A percentile compares a stretch with the other conserved stretches of the same genome.
Conservation (phyloP, 2,113 vertebrate species). For the Panthera leo region DNA sequence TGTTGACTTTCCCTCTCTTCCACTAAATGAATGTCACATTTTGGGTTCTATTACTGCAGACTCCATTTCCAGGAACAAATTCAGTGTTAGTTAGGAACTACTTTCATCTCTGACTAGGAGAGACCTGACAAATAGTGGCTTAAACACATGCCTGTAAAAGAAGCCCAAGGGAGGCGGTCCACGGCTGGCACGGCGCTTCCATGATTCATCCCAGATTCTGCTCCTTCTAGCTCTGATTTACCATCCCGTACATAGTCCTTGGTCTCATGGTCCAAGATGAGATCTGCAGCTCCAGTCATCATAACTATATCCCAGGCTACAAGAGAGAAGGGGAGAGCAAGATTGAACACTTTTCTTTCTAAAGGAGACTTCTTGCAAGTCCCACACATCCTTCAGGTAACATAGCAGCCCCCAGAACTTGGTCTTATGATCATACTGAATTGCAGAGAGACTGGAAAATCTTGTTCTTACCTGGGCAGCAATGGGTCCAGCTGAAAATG, state of each 20-base stretch:
- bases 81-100: neutral
- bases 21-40: neutral
- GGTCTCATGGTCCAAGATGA: neutral
- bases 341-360: neutral
- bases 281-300: neutral
- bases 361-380: neutral
- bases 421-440: neutral
- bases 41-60: neutral
- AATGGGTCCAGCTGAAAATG: neutral
- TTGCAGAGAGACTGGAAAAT: neutral
- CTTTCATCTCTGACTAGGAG: neutral
- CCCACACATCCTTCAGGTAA: neutral
- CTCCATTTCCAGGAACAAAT: neutral
- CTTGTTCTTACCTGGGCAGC: neutral
- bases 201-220: neutral
- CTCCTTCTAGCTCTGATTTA: neutral
- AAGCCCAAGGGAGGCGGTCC: neutral
- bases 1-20: neutral
- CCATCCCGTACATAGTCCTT: neutral
- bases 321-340: neutral
- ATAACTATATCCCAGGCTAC: neutral
- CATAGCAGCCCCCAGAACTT: neutral
- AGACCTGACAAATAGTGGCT: neutral
- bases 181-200: neutral
- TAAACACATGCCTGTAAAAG: neutral